These are phyloP conservation scores for Microctonus brassicae DNA, from an alignment of 2,888 invertebrate species.

Conservation along the genomic window DNA sequence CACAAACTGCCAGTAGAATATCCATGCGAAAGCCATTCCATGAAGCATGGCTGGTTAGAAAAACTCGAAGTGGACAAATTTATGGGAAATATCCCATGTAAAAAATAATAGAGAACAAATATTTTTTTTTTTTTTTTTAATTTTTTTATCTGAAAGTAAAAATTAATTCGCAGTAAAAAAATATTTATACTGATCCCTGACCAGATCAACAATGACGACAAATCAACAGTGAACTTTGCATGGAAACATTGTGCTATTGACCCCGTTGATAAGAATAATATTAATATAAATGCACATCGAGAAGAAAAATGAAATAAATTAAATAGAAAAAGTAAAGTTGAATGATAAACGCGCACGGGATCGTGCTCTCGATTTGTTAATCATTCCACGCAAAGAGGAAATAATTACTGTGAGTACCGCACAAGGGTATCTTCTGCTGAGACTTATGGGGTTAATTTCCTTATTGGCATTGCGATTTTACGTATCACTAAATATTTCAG, in stretches of 20 bases:
- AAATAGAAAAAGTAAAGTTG: background rate
- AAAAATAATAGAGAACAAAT: no score
- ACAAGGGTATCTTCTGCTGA: background rate
- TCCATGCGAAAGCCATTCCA: constrained; percentile 4
- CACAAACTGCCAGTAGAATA: constrained; percentile 44
- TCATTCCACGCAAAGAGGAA: background rate
- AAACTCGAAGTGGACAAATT: constrained; percentile 57
- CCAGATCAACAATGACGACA: background rate
- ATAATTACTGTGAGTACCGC: background rate
- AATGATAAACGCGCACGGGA: background rate
- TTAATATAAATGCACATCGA: background rate
- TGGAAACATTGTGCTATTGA: constrained; percentile 1
- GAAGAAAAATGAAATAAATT: background rate
- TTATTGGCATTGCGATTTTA: background rate
- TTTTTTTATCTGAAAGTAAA: background rate
- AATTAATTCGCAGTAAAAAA: background rate
- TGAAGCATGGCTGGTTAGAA: constrained; percentile 53
- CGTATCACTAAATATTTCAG: background rate
- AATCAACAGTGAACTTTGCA: constrained; percentile 9
- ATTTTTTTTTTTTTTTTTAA: no score
- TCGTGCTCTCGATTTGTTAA: constrained; percentile 20
- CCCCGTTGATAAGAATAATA: background rate
- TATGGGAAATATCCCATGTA: constrained; percentile 57
- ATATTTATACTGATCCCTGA: background rate
- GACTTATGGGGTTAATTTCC: background rate